Percentiles rank a stretch among this genome's conserved stretches.
These are phyloP conservation scores for Drosophila longiperda DNA, from an alignment of 2,888 invertebrate species.

Conservation along the genomic window DNA sequence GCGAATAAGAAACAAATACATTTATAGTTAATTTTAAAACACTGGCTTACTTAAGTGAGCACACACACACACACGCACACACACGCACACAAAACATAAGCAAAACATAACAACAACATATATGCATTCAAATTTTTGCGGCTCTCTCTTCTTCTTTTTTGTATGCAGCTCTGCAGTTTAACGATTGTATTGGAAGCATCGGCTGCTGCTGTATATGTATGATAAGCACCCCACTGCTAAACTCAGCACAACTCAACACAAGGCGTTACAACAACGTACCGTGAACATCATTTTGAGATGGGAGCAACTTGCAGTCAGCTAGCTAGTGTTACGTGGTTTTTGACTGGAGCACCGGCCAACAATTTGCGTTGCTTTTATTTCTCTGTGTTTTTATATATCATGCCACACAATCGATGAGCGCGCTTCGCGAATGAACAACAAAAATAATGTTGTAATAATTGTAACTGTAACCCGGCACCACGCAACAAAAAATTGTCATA, in stretches of 20 bases:
- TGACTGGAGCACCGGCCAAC: constrained; percentile 33
- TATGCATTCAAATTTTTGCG: neutral
- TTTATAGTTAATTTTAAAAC: neutral
- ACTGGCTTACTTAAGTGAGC: neutral
- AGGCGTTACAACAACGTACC: constrained; percentile 72
- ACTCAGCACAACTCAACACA: constrained; percentile 8
- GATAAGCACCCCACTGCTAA: constrained; percentile 37
- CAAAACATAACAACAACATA: neutral
- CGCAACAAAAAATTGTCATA: constrained; percentile 70
- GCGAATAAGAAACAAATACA: constrained; percentile 18
- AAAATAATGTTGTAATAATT: constrained; percentile 49
- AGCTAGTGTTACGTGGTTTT: constrained; percentile 52
- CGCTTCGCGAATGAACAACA: constrained; percentile 60
- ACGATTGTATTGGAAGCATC: constrained; percentile 58
- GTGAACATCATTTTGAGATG: constrained; percentile 82
- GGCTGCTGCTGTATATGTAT: constrained; percentile 15
- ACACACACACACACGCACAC: neutral
- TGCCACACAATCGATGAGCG: constrained; percentile 52
- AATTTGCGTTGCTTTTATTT: constrained; percentile 48
- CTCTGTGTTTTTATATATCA: constrained; percentile 51
- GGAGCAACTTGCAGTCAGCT: constrained; percentile 30
- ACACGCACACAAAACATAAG: neutral
- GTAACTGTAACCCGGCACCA: constrained; percentile 77
- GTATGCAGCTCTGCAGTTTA: constrained; percentile 54
- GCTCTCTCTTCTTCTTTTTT: constrained; percentile 7